These are phyloP conservation scores for Ispidina lecontei DNA, from an alignment of 2,797 vertebrate genomes.

Conservation along the genomic window DNA sequence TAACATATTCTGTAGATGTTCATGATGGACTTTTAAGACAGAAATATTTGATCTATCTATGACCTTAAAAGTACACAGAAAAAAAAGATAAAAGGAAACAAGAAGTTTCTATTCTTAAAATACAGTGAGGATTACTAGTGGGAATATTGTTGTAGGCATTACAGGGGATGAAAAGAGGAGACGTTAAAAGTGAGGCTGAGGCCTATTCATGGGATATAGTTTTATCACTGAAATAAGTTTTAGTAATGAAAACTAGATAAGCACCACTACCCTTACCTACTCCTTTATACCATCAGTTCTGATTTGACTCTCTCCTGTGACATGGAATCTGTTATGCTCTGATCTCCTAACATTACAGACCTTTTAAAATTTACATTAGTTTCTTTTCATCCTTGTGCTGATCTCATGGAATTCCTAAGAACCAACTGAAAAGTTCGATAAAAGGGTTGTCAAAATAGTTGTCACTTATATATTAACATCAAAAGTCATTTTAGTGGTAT, in stretches of 20 bases:
- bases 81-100: neutral
- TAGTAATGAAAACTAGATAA: neutral
- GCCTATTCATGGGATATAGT: neutral
- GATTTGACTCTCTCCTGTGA: neutral
- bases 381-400: neutral
- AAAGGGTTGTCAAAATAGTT: neutral
- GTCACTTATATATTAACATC: neutral
- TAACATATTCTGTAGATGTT: neutral
- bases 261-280: rapidly evolving
- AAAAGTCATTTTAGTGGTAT: neutral
- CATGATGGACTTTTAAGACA: neutral
- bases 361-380: neutral
- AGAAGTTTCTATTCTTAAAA: neutral
- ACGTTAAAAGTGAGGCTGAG: neutral
- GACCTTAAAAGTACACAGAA: neutral
- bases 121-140: neutral
- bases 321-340: neutral
- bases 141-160: neutral
- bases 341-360: neutral
- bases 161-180: neutral
- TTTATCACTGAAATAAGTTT: neutral
- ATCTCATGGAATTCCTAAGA: neutral
- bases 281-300: neutral
- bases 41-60: neutral
- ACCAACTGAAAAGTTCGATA: neutral